phyloP scores from a whole-genome alignment of 2,797 vertebrate genomes.

The Coilia nasus region DNA sequence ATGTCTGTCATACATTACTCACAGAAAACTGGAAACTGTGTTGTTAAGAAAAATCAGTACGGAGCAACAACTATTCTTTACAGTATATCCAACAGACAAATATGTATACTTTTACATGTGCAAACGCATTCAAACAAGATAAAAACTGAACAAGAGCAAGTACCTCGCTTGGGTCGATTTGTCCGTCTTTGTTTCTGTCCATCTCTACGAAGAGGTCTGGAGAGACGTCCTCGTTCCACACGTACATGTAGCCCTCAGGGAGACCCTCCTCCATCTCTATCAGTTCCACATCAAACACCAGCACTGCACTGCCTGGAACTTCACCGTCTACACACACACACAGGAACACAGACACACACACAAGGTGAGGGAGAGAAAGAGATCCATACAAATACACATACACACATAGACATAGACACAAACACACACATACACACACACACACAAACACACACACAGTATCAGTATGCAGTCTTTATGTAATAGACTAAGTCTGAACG shows the following conservation, averaged over 20 bases:
- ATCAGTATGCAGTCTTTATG: background rate
- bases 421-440: slow-evolving; percentile 33
- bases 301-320: slow-evolving; percentile 93
- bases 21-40: no score
- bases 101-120: no score
- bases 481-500: no score
- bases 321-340: slow-evolving; percentile 79
- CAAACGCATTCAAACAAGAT: no score
- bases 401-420: background rate
- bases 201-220: slow-evolving; percentile 92
- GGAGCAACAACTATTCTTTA: no score
- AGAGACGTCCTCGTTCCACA: slow-evolving; percentile 93
- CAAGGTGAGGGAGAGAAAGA: background rate
- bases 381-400: no score
- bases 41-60: no score
- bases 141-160: no score
- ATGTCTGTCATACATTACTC: no score
- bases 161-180: slow-evolving; percentile 89
- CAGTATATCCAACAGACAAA: no score
- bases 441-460: background rate
- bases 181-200: slow-evolving; percentile 82
- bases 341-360: background rate
- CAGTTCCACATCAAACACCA: slow-evolving; percentile 91
- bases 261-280: slow-evolving; percentile 89
- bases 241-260: slow-evolving; percentile 98